Conservation (phyloP, 1,140 invertebrate genomes). For the Caenorhabditis inopinata region DNA sequence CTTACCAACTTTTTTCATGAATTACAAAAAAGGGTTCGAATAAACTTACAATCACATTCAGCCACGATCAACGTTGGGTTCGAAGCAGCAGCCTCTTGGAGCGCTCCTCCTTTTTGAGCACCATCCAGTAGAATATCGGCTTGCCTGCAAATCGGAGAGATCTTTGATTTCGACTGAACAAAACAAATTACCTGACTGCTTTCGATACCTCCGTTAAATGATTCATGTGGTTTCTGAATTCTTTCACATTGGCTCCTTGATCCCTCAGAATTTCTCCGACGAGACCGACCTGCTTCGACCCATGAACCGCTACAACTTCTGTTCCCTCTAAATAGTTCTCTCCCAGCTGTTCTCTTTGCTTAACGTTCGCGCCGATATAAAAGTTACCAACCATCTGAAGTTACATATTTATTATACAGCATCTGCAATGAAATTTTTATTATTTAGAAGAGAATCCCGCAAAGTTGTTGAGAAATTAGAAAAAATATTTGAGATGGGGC, state of each 20-base stretch:
- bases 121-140: neutral
- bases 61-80: neutral
- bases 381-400: neutral
- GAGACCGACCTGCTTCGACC: neutral
- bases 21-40: no score
- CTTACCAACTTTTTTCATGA: no score
- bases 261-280: neutral
- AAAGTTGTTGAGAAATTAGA: no score
- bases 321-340: slow-evolving; percentile 4
- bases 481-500: no score
- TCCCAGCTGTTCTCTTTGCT: neutral
- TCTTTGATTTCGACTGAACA: no score
- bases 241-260: neutral
- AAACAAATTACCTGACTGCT: neutral
- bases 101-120: neutral
- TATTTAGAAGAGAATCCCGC: no score
- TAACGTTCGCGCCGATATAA: neutral
- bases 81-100: neutral
- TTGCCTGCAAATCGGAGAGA: no score
- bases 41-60: slow-evolving; percentile 21
- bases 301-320: neutral
- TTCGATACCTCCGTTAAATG: neutral
- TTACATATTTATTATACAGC: no score
- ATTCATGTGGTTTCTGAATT: neutral
- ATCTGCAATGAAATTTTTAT: no score